Conservation (phyloP, 2,888 invertebrate species). For the Tanytarsus gracilentus region DNA sequence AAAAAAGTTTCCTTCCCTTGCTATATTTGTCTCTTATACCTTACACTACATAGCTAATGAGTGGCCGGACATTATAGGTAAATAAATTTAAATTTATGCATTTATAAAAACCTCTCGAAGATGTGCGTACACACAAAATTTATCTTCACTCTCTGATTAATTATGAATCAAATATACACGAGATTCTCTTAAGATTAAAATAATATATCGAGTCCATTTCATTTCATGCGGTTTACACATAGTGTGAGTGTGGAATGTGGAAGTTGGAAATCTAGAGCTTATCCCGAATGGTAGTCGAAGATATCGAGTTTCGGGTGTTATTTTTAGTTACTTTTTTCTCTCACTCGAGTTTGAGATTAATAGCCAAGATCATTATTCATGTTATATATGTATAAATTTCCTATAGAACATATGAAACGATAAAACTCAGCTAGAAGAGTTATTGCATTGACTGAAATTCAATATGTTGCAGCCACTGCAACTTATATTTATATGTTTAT, state of each 20-base stretch:
- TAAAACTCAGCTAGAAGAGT: neutral
- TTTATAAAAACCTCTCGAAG: neutral
- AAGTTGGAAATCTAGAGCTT: neutral
- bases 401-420: neutral
- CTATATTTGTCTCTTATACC: neutral
- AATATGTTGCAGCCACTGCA: conserved; percentile 1
- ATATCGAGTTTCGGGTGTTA: neutral
- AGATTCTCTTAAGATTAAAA: conserved; percentile 3
- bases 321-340: too few relatives aligned
- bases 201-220: too few relatives aligned
- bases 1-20: neutral
- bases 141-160: conserved; percentile 2
- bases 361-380: neutral
- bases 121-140: neutral
- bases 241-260: neutral
- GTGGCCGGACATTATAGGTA: neutral
- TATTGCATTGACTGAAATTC: conserved; percentile 1
- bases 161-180: neutral
- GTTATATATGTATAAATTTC: too few relatives aligned
- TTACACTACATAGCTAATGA: too few relatives aligned
- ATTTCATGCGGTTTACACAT: neutral
- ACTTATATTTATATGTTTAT: neutral
- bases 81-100: neutral
- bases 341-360: too few relatives aligned
- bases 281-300: neutral